phyloP scores from a whole-genome alignment of 2,797 vertebrate species.

The Mareca strepera region DNA sequence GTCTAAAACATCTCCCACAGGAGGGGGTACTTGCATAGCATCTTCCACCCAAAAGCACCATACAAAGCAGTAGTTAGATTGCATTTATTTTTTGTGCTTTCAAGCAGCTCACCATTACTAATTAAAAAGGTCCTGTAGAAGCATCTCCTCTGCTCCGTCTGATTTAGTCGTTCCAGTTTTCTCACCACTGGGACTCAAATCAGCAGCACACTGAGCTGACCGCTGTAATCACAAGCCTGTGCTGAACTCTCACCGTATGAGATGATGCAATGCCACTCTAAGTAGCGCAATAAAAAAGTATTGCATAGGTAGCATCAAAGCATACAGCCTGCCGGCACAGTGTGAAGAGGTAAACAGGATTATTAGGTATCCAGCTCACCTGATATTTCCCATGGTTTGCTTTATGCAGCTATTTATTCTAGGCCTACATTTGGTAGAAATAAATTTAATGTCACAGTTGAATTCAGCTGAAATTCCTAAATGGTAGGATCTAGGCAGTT shows the following conservation, averaged over 20 bases:
- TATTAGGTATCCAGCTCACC: background rate
- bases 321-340: background rate
- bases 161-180: background rate
- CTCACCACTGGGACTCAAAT: background rate
- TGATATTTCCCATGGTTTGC: background rate
- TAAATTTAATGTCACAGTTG: background rate
- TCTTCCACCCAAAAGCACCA: background rate
- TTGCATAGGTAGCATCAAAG: background rate
- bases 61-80: background rate
- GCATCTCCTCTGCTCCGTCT: background rate
- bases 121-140: background rate
- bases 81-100: background rate
- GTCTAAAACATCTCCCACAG: background rate
- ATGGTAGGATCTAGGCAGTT: background rate
- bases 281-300: background rate
- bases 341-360: background rate
- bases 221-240: background rate
- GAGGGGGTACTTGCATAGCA: background rate
- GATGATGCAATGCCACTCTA: background rate
- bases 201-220: background rate
- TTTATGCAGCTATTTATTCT: background rate
- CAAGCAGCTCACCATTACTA: background rate
- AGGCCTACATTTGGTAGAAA: background rate
- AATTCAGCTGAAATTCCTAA: background rate
- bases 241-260: background rate